These are phyloP conservation scores for Erannis defoliaria DNA, from an alignment of 2,888 invertebrate genomes.

Conservation along the genomic window DNA sequence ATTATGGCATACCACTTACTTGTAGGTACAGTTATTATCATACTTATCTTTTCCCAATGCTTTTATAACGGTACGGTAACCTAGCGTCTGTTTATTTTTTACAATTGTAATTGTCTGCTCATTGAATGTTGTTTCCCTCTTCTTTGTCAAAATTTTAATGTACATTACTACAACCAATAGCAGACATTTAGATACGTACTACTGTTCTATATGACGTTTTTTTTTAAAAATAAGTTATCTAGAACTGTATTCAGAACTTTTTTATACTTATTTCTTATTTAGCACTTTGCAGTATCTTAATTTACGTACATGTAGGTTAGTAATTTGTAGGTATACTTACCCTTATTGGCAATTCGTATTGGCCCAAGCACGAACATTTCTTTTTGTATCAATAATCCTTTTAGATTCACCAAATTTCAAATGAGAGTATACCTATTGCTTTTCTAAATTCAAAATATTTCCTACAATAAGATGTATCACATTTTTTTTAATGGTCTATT, in stretches of 20 bases:
- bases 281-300: conserved; percentile 27
- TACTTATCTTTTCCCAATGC: no score
- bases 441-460: background rate
- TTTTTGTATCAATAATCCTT: conserved; percentile 3
- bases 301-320: conserved; percentile 3
- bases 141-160: background rate
- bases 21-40: no score
- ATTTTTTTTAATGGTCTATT: conserved; percentile 51
- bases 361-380: conserved; percentile 28
- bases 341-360: conserved; percentile 36
- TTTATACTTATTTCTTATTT: conserved; percentile 17
- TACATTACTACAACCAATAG: conserved; percentile 32
- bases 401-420: conserved; percentile 35
- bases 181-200: conserved; percentile 18
- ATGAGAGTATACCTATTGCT: conserved; percentile 43
- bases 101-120: conserved; percentile 6
- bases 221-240: no score
- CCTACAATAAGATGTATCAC: background rate
- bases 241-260: background rate
- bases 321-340: conserved; percentile 14
- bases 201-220: no score
- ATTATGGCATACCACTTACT: no score
- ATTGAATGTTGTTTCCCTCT: background rate
- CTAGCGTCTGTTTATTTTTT: background rate
- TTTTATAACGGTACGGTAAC: no score